Base-by-base conservation (phyloP, 2,797 vertebrate genomes). In the Gadopsis marmoratus region DNA sequence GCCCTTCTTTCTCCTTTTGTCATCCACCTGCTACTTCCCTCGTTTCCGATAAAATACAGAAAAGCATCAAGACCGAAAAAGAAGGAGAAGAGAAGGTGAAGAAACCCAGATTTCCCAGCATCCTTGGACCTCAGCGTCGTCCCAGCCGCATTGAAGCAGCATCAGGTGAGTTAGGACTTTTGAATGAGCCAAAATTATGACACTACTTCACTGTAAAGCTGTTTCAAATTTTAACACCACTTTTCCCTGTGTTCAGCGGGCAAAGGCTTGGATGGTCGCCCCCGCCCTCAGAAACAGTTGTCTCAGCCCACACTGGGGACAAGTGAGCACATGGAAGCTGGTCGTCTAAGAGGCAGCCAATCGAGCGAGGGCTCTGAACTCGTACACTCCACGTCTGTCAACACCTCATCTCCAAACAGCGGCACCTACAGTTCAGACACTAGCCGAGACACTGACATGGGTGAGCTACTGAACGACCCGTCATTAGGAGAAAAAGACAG, bases 1-100 rank as follows among this genome's bases (percentile, higher is more conserved):
- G 23, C 7, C 21, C 1, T 39, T 51, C 7, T 74, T 33, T 41
- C 16, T 29, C 13, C 7, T 2, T 56, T 35, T 63, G 2, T 75
- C 21, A 35, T 9, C 1, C 35, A 0, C 26, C 21, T 85, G 62
- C 88, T 21, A 11, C 7, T 12, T 55, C 0, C 0, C 0, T 23
- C 79, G 8, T 78, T 76, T 78, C 78, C 71, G 2, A 76, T 35
- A 3, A 70, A 77, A 58, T 78, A 74, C 93, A 99, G 97, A 97
- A 98, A 92, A 98, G 96, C 91, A 97, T 97, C 82, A 99, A 97
- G 93, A 94, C 96, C 19, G 98, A 99, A 81, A 98, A 97, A 66
- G 98, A 99, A 85, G 97, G 96, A 2, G 98, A 98, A 70, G 97
- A 99, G 86, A 99, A 98, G 84, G 95, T 96, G 17, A 98, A 98